Evolutionary conservation across 2,113 vertebrate genomes (phyloP).

Genomic region (Sclerurus mexicanus): DNA sequence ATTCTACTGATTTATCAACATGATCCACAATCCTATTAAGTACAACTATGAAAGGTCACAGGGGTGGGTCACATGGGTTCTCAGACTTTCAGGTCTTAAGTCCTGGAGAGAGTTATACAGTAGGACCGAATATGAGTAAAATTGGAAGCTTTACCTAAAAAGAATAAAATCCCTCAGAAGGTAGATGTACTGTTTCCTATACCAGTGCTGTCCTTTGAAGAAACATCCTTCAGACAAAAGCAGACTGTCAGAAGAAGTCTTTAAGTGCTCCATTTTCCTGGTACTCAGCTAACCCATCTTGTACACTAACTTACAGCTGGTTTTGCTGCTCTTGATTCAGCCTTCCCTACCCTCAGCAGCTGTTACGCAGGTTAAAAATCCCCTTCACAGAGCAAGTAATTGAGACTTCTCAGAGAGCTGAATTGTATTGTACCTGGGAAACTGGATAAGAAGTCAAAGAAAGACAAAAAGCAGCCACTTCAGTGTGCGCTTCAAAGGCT

Average conservation of each 20-base stretch:
- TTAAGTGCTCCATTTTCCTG: background rate
- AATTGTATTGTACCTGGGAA: background rate
- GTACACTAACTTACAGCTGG: background rate
- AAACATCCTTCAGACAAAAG: background rate
- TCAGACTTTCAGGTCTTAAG: background rate
- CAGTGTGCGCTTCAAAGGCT: background rate
- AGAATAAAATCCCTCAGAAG: background rate
- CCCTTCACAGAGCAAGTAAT: background rate
- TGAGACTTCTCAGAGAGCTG: background rate
- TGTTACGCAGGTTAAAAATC: background rate
- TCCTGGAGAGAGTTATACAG: background rate
- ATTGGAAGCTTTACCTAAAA: background rate
- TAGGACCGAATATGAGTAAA: fast-evolving
- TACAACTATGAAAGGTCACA: fast-evolving
- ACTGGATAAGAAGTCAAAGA: background rate
- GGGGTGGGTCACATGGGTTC: background rate
- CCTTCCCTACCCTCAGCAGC: background rate
- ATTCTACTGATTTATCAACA: background rate
- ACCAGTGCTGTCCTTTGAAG: fast-evolving
- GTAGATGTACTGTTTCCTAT: background rate
- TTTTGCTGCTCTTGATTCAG: background rate
- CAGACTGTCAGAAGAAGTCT: background rate
- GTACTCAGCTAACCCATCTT: background rate
- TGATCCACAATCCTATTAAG: background rate
- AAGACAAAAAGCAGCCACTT: background rate